Conservation (phyloP, 2,888 invertebrate genomes). For the Lordiphosa fenestrarum region DNA sequence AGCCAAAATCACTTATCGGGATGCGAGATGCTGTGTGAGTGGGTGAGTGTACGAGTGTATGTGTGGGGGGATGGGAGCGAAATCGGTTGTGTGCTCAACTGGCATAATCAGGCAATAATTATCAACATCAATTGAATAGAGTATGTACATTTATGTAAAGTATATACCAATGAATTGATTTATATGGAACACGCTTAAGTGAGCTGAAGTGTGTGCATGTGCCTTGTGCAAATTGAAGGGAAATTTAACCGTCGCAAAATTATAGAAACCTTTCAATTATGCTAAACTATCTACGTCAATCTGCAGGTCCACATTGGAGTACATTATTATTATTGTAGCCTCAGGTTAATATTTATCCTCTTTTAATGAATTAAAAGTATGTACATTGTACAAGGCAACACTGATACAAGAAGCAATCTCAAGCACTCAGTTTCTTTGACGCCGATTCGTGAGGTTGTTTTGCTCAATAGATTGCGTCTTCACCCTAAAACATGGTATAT, state of each 20-base stretch:
- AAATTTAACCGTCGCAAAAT: slow-evolving; percentile 7
- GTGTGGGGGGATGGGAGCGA: slow-evolving; percentile 14
- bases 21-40: slow-evolving; percentile 32
- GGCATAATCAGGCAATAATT: slow-evolving; percentile 51
- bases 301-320: no score
- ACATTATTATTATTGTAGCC: no score
- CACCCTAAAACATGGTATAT: no score
- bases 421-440: no score
- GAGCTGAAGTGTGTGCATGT: slow-evolving; percentile 17
- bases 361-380: no score
- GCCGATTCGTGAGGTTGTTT: no score
- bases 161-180: slow-evolving; percentile 41
- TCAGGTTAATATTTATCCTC: no score
- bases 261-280: slow-evolving; percentile 1
- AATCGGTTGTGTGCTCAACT: slow-evolving; percentile 37
- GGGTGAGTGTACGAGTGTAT: slow-evolving; percentile 15
- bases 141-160: slow-evolving; percentile 4
- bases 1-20: slow-evolving; percentile 60
- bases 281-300: no score
- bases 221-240: slow-evolving; percentile 37
- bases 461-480: no score
- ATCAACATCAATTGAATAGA: slow-evolving; percentile 37
- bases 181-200: slow-evolving; percentile 30
- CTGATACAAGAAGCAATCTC: no score
- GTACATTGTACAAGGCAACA: no score